Conservation (phyloP, 2,113 vertebrate genomes). For the Lepus timidus region DNA sequence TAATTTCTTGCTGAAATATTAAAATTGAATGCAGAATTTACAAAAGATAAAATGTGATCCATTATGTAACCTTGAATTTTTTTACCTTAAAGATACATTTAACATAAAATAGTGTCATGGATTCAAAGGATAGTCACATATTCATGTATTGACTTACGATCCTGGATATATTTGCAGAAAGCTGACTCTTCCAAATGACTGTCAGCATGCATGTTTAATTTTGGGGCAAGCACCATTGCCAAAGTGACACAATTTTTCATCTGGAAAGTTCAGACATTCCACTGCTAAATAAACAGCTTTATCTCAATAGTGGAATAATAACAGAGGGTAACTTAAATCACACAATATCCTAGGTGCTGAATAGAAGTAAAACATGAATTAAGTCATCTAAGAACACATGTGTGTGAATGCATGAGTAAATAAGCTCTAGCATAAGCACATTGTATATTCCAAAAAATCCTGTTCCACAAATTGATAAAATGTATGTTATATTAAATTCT, state of each 20-base stretch:
- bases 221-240: not conserved
- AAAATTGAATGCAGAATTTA: not conserved
- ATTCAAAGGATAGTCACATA: not conserved
- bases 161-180: not conserved
- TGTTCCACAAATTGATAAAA: not conserved
- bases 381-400: not conserved
- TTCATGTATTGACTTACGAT: not conserved
- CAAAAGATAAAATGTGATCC: too few relatives aligned
- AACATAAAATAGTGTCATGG: not conserved
- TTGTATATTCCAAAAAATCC: not conserved
- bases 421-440: not conserved
- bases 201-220: conserved; percentile 1
- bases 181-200: conserved; percentile 43
- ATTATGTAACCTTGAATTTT: not conserved
- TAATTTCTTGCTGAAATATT: not conserved
- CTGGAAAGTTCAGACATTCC: not conserved
- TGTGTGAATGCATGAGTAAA: not conserved
- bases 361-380: not conserved
- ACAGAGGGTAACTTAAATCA: not conserved
- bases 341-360: not conserved
- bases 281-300: conserved; percentile 41
- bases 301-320: not conserved
- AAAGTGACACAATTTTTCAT: not conserved
- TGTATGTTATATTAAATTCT: not conserved
- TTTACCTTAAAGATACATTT: not conserved